Evolutionary conservation across 2,797 vertebrate genomes (phyloP).

Genomic region (Scarus forsteni): DNA sequence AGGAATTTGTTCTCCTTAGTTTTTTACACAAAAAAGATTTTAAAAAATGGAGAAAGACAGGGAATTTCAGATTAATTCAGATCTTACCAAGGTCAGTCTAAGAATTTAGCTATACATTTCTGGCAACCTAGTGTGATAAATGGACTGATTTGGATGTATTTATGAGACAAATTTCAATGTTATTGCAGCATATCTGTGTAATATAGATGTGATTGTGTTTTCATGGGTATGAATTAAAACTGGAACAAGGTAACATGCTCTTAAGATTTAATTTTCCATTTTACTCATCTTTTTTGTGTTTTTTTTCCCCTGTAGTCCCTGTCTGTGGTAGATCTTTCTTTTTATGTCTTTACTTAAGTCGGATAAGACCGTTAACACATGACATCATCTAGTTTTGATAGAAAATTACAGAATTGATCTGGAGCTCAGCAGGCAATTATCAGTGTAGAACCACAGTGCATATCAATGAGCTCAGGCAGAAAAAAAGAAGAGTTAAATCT

Average conservation of each 20-base stretch:
- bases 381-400: slow-evolving; percentile 71
- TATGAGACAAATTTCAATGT: slow-evolving; percentile 7
- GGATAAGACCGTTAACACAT: slow-evolving; percentile 50
- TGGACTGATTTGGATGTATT: slow-evolving; percentile 16
- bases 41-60: background rate
- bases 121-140: background rate
- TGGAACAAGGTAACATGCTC: background rate
- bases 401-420: slow-evolving; percentile 81
- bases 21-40: slow-evolving; percentile 4
- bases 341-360: background rate
- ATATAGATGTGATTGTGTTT: slow-evolving; percentile 4
- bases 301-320: slow-evolving; percentile 16
- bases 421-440: slow-evolving; percentile 79
- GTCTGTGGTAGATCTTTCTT: slow-evolving; percentile 14
- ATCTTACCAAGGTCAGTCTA: slow-evolving; percentile 8
- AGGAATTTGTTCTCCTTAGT: slow-evolving; percentile 5
- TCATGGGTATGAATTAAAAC: slow-evolving; percentile 14
- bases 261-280: background rate
- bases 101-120: slow-evolving; percentile 6
- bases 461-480: slow-evolving; percentile 70
- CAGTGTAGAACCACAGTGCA: slow-evolving; percentile 66
- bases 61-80: slow-evolving; percentile 21
- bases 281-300: background rate
- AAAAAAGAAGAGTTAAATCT: slow-evolving; percentile 7
- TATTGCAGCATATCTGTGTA: slow-evolving; percentile 9